These are phyloP conservation scores for Trachelus tabidus DNA, from an alignment of 2,888 invertebrate species.

Conservation along the genomic window DNA sequence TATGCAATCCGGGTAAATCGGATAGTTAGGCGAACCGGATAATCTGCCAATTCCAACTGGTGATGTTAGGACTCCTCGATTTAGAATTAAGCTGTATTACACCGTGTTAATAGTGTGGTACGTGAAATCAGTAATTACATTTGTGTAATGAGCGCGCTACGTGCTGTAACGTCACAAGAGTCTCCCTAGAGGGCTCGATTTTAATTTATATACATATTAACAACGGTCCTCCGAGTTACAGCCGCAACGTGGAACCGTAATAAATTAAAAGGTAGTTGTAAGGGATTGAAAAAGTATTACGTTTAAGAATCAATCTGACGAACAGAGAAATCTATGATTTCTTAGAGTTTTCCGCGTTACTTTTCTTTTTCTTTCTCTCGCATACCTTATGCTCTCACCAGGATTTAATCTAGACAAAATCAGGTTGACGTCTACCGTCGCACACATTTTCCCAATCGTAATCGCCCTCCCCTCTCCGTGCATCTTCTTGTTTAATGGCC, in stretches of 20 bases:
- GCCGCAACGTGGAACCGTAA: slow-evolving; percentile 11
- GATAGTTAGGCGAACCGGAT: not conserved
- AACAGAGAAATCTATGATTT: not conserved
- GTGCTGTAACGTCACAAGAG: slow-evolving; percentile 29
- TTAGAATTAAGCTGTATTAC: slow-evolving; percentile 53
- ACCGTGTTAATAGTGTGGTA: slow-evolving; percentile 54
- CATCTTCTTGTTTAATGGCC: not conserved
- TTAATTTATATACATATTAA: slow-evolving; percentile 30
- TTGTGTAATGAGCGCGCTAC: slow-evolving; percentile 54
- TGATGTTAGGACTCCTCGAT: slow-evolving; percentile 10
- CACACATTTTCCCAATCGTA: not conserved
- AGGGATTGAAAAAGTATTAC: not conserved
- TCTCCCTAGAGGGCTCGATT: slow-evolving; percentile 22
- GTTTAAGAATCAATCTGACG: not conserved
- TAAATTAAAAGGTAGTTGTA: not conserved
- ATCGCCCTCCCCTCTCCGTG: slow-evolving; percentile 33
- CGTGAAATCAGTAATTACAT: slow-evolving; percentile 62
- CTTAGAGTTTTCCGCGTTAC: not conserved
- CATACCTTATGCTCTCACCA: not conserved
- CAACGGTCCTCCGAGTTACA: slow-evolving; percentile 12
- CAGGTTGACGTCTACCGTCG: not conserved
- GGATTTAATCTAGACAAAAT: not conserved
- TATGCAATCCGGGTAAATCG: not conserved
- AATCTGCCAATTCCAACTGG: not conserved
- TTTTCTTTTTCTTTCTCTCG: not conserved